These are phyloP conservation scores for Microtus ochrogaster DNA, from an alignment of 2,113 vertebrate genomes.

Conservation along the genomic window DNA sequence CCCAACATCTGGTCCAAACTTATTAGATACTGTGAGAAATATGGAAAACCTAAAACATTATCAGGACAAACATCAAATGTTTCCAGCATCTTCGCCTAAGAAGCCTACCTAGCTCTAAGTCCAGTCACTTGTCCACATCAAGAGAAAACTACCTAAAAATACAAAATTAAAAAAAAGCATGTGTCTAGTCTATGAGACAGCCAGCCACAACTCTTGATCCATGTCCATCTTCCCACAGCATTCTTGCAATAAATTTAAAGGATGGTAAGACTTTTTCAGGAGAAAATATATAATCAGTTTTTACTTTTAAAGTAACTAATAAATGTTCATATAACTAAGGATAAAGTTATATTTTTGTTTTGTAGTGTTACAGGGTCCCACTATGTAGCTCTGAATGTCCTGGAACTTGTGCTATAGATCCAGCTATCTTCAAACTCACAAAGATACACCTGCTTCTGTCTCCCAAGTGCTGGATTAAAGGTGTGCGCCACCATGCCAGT, in stretches of 20 bases:
- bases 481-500: too few relatives aligned
- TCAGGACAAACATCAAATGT: background rate
- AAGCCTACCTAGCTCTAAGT: background rate
- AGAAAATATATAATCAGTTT: background rate
- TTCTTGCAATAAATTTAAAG: background rate
- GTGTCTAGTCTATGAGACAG: background rate
- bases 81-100: background rate
- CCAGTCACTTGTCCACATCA: background rate
- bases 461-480: background rate
- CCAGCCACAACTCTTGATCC: background rate
- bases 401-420: background rate
- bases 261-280: background rate
- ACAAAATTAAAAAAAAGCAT: background rate
- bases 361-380: background rate
- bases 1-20: background rate
- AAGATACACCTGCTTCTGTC: background rate
- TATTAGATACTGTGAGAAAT: background rate
- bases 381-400: background rate
- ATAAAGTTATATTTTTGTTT: background rate
- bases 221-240: too few relatives aligned
- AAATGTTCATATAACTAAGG: background rate
- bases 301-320: conserved; percentile 46
- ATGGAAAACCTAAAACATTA: background rate
- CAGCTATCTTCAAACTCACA: background rate
- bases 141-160: background rate